phyloP scores from a whole-genome alignment of 2,797 vertebrate species.

The Peromyscus melanophrys region DNA sequence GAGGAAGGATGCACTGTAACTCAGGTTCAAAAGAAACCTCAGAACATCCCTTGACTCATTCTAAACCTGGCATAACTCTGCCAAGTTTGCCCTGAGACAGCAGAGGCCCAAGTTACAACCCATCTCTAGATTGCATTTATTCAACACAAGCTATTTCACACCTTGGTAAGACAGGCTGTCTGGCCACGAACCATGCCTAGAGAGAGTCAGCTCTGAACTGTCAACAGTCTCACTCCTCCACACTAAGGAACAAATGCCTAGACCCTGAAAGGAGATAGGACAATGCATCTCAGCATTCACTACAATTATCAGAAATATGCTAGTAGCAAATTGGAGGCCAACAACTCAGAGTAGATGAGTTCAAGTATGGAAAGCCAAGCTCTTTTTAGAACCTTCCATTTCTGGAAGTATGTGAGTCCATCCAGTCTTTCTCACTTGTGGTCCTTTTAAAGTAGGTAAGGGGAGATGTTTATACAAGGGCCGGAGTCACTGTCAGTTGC shows the following conservation, averaged over 20 bases:
- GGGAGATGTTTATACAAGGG: neutral
- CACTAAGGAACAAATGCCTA: neutral
- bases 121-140: neutral
- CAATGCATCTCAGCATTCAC: accelerated
- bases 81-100: too few species aligned
- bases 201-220: neutral
- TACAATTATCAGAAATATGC: neutral
- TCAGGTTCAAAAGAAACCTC: neutral
- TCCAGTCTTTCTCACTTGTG: neutral
- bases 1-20: neutral
- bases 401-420: neutral
- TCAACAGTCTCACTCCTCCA: neutral
- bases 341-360: neutral
- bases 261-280: neutral
- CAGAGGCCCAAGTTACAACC: neutral
- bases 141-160: neutral
- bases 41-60: neutral
- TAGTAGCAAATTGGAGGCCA: neutral
- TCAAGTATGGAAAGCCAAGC: neutral
- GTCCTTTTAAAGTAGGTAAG: neutral
- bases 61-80: neutral
- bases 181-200: neutral
- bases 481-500: neutral
- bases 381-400: neutral
- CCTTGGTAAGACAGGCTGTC: neutral